Evolutionary conservation across 2,113 vertebrate species (phyloP).

Genomic region (Malaclemys terrapin): DNA sequence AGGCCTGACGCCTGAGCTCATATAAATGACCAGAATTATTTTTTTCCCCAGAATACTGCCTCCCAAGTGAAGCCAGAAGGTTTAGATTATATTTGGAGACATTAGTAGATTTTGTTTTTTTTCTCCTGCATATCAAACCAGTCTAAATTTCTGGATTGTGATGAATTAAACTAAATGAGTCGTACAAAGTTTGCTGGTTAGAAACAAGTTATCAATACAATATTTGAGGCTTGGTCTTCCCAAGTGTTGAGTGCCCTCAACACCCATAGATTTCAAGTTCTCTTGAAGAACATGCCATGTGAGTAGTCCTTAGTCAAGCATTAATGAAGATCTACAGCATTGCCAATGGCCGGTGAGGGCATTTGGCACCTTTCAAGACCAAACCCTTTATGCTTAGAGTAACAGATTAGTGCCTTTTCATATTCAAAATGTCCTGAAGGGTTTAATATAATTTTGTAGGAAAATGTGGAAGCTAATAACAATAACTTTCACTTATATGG

Average conservation of each 20-base stretch:
- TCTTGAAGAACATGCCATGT: background rate
- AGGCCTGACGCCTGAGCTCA: background rate
- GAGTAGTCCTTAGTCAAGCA: background rate
- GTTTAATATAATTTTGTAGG: background rate
- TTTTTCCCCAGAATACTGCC: background rate
- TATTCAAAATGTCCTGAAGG: background rate
- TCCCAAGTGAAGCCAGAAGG: constrained; percentile 1
- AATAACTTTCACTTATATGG: background rate
- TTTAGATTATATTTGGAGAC: constrained; percentile 31
- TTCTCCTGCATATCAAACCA: constrained; percentile 7
- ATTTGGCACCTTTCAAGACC: background rate
- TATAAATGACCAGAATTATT: background rate
- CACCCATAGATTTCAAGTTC: background rate
- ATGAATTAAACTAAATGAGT: background rate
- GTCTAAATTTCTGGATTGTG: background rate
- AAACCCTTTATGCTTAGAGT: background rate
- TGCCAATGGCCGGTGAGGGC: background rate
- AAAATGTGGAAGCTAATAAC: background rate
- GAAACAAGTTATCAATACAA: background rate
- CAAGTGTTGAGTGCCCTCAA: background rate
- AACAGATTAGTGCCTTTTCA: background rate
- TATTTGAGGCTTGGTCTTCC: background rate
- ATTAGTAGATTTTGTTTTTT: background rate
- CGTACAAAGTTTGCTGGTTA: background rate
- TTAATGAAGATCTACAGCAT: background rate